phyloP scores from a whole-genome alignment of 1,140 invertebrate species.

The Zaprionus ghesquierei region DNA sequence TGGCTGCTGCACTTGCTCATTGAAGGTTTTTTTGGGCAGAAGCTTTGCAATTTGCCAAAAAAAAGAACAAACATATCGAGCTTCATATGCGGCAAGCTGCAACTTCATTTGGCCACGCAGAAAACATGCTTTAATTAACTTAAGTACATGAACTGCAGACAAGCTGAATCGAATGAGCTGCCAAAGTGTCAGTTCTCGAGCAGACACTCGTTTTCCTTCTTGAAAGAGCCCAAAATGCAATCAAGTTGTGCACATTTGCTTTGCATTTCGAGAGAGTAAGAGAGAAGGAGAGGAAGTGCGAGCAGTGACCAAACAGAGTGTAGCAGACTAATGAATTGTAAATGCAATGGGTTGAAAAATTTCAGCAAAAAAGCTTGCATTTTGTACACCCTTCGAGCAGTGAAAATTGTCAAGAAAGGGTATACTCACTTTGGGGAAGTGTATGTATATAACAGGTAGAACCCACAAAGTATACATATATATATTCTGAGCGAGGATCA shows the following conservation, averaged over 20 bases:
- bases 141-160: slow-evolving; percentile 45
- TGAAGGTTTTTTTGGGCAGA: slow-evolving; percentile 52
- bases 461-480: no score
- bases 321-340: background rate
- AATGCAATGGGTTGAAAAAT: background rate
- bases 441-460: no score
- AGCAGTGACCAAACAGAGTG: background rate
- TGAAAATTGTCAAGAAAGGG: no score
- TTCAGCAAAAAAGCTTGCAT: no score
- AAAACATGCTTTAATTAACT: slow-evolving; percentile 66
- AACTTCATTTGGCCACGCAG: slow-evolving; percentile 61
- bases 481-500: no score
- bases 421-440: no score
- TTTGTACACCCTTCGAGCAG: no score
- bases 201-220: no score
- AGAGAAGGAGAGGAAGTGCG: background rate
- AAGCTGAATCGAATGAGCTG: slow-evolving; percentile 10
- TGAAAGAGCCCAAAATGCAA: background rate
- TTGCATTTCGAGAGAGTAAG: background rate
- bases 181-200: slow-evolving; percentile 16
- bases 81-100: slow-evolving; percentile 10
- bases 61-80: no score
- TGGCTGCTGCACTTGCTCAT: slow-evolving; percentile 1
- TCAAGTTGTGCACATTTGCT: background rate
- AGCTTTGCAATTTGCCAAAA: background rate